Base-by-base conservation (phyloP, 2,113 vertebrate species). In the Glareola pratincola region DNA sequence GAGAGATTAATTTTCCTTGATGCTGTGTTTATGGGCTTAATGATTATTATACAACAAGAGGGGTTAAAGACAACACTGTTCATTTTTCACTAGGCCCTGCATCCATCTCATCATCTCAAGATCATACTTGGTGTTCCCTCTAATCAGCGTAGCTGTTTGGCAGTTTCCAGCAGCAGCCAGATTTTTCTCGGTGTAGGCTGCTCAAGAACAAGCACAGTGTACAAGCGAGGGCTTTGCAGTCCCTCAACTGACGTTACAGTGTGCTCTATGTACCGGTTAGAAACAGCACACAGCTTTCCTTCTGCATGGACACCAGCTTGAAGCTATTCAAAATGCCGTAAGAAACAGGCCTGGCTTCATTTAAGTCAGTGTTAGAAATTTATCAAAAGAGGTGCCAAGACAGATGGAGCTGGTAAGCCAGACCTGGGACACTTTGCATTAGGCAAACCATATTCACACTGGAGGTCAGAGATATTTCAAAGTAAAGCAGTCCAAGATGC, bases 391-490 rank as follows among this genome's bases (percentile, higher is more conserved):
- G 34, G 19, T 22, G 39, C 36, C 1, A 39, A 23, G 67, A 29
- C 45, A 77, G 76, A 53, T 16, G 45, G 43, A 75, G 71, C 43
- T 36, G 34, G 10, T 36, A 30, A 80, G 10, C 41, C 60, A 59
- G 85, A 48, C 30, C 30, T 51, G 32, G 17, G 45, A 37, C 10
- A 15, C 18, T 54, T 39, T n/a, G 30, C 32, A 24, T 72, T 24
- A 59, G 10, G 29, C 53, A 68, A 86, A 86, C n/a, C 1, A 0
- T 76, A 24, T 20, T 75, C 1, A 0, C 4, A 5, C 1, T 56
- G 26, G 3, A 75, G 54, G 7, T n/a, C 59, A 23, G 56, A 50
- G 39, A 29, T 56, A n/a, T 20, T 84, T 34, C 8, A 18, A 18
- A 57, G 34, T 68, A 23, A 85, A 85, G 39, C 43, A n/a, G 13